phyloP scores from a whole-genome alignment of 2,113 vertebrate species.

The Beaufortia kweichowensis region DNA sequence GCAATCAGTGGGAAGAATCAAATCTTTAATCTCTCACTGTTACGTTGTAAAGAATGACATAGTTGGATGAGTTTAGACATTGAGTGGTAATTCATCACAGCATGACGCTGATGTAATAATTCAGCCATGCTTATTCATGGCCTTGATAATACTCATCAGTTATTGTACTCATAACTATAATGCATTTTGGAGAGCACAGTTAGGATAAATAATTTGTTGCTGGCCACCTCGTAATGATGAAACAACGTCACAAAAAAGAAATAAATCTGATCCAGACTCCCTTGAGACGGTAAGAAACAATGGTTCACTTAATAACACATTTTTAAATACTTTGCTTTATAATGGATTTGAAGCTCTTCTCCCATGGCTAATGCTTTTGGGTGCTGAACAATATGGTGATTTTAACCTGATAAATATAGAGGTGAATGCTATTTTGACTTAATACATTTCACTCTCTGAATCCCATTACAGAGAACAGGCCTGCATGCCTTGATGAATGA shows the following conservation, averaged over 20 bases:
- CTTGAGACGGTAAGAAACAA: neutral
- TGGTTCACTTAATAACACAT: constrained; percentile 22
- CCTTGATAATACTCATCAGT: constrained; percentile 49
- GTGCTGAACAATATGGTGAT: constrained; percentile 79
- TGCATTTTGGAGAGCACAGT: constrained; percentile 62
- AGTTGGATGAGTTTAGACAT: constrained; percentile 1
- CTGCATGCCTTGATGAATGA: constrained; percentile 85
- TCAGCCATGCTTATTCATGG: constrained; percentile 8
- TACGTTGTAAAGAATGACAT: constrained; percentile 21
- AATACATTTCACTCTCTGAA: constrained; percentile 85
- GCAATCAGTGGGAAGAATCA: neutral
- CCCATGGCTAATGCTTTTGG: constrained; percentile 49
- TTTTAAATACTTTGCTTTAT: constrained; percentile 20
- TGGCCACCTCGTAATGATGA: constrained; percentile 57
- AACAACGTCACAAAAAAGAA: constrained; percentile 36
- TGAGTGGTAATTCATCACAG: constrained; percentile 21
- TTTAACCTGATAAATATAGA: constrained; percentile 82
- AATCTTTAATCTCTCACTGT: neutral
- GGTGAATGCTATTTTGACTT: constrained; percentile 80
- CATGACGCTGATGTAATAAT: constrained; percentile 24
- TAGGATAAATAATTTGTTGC: constrained; percentile 61
- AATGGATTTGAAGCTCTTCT: constrained; percentile 20
- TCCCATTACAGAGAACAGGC: constrained; percentile 87
- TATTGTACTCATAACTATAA: constrained; percentile 60
- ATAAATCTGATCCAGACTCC: constrained; percentile 8